Percentiles rank a stretch among this genome's conserved stretches.
phyloP scores from a whole-genome alignment of 2,797 vertebrate genomes.

The Premnoplex brunnescens region DNA sequence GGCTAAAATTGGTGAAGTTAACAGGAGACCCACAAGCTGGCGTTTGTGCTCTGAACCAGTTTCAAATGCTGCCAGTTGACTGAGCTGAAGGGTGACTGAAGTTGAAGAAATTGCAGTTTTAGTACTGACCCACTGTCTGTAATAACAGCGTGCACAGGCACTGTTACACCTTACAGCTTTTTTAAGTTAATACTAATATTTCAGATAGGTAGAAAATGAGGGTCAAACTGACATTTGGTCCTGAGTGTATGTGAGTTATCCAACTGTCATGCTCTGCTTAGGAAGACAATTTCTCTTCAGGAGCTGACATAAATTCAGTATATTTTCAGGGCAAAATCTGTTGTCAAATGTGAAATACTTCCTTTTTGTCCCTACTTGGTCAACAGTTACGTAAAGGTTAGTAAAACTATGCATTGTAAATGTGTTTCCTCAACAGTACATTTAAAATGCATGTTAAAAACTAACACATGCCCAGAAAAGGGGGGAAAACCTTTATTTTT shows the following conservation, averaged over 20 bases:
- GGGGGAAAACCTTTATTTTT: not conserved
- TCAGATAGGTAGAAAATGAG: not conserved
- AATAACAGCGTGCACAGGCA: not conserved
- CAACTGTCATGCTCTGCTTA: not conserved
- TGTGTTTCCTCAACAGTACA: not conserved
- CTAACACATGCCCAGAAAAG: not conserved
- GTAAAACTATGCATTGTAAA: not conserved
- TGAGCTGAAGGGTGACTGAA: accelerated
- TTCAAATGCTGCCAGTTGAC: accelerated
- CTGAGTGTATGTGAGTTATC: accelerated
- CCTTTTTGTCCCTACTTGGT: not conserved
- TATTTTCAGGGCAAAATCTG: not conserved
- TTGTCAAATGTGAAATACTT: not conserved
- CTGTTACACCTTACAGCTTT: not conserved
- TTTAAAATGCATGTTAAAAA: not conserved
- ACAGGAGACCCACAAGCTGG: accelerated
- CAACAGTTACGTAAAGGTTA: not conserved
- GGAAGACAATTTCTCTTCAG: not conserved
- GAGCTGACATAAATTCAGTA: not conserved
- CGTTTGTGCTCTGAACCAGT: too few species aligned
- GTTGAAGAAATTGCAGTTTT: not conserved
- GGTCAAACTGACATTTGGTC: not conserved
- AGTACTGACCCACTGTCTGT: not conserved
- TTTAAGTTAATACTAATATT: not conserved
- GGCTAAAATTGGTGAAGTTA: not conserved